Base-by-base conservation (phyloP, 2,888 invertebrate genomes). In the Chironomus tentans region DNA sequence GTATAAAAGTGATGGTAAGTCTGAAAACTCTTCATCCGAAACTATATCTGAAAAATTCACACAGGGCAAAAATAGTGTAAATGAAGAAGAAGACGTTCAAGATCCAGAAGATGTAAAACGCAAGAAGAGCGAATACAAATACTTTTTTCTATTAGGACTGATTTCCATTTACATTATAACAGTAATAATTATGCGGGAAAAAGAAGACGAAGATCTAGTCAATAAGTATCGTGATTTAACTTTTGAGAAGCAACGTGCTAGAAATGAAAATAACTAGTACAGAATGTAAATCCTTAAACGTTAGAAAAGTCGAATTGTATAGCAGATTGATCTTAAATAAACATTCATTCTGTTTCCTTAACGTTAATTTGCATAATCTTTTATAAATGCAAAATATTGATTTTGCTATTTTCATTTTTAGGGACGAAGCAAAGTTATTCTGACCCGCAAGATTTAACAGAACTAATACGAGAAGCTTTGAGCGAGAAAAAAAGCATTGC, bases 1-100 rank as follows among this genome's bases (percentile, higher is more conserved):
- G 2, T 86, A 85, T 80, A 91, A 91, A 81, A 90, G 88, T 84
- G 92, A 92, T 84, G 94, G 94, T 93, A 89, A 91, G 88, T 79
- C 79, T 61, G 12, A 75, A 65, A 61, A 68, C 12, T 10, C 62
- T 61, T 69, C 77, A 68, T 65, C 65, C 3, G 78, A 78, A 70
- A 73, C 73, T 68, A 38, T 78, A 12, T 78, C 79, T 22, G 74
- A 75, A 77, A 78, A 78, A 77, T 79, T 61, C 77, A 78, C 78
- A 22, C 79, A 79, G 12, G 56, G 56, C 15, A 71, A 72, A 50
- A 77, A 78, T 18, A 28, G 76, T 68, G 72, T 69, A 46, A 78
- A 78, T 68, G 68, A 76, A 10, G 38, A 77, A 22, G 77, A 78
- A 28, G 79, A 79, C 77, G 47, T 46, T 13, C 77, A 77, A 12